These are phyloP conservation scores for Arrhamphus sclerolepis DNA, from an alignment of 2,797 vertebrate species.

Conservation along the genomic window DNA sequence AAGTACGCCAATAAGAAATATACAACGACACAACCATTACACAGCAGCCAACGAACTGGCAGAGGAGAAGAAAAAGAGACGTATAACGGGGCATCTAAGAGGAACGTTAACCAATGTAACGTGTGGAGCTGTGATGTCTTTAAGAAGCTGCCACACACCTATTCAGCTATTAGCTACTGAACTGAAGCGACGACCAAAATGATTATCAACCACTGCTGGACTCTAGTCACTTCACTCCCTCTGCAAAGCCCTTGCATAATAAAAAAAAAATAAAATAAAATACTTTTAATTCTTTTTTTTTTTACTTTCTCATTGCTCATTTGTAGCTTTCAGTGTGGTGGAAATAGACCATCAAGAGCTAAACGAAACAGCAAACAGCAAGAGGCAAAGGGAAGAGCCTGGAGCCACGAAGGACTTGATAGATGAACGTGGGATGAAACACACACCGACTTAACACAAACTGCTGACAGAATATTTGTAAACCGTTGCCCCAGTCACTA, in stretches of 20 bases:
- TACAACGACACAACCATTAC: conserved; percentile 71
- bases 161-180: conserved; percentile 62
- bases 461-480: conserved; percentile 68
- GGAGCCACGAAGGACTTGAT: conserved; percentile 69
- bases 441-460: conserved; percentile 74
- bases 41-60: conserved; percentile 43
- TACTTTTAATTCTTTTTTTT: conserved; percentile 76
- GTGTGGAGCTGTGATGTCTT: conserved; percentile 10
- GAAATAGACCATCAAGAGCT: conserved; percentile 94
- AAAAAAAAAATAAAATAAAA: conserved; percentile 78
- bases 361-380: conserved; percentile 68
- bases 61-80: conserved; percentile 47
- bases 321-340: conserved; percentile 84
- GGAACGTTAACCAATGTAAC: conserved; percentile 1
- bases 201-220: conserved; percentile 57
- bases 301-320: conserved; percentile 70
- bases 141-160: conserved; percentile 49
- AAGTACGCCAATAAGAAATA: conserved; percentile 82
- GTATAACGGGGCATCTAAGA: conserved; percentile 1
- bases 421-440: conserved; percentile 81
- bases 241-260: conserved; percentile 64
- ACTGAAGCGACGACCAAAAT: conserved; percentile 54
- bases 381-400: conserved; percentile 80
- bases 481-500: conserved; percentile 65
- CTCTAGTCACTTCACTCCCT: conserved; percentile 56